These are phyloP conservation scores for Cephalopachus bancanus DNA, from an alignment of 2,797 vertebrate species.

Conservation along the genomic window DNA sequence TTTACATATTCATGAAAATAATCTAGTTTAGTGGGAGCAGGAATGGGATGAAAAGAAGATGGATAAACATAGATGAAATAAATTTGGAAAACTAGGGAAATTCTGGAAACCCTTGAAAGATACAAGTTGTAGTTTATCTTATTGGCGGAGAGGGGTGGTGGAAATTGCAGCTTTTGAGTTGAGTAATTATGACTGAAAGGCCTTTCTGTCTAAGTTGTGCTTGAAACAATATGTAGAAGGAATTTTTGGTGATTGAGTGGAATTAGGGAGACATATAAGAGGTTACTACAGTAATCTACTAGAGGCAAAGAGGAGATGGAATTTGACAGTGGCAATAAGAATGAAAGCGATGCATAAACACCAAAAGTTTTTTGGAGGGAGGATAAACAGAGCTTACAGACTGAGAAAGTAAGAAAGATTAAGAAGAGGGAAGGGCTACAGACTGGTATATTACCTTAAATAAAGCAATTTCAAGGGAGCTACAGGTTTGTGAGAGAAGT, in stretches of 20 bases:
- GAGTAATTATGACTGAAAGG: neutral
- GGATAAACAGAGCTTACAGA: neutral
- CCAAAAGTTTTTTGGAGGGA: neutral
- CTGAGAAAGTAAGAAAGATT: neutral
- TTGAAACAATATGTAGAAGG: neutral
- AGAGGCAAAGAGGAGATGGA: neutral
- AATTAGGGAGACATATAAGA: neutral
- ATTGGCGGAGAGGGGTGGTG: neutral
- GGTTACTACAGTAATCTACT: neutral
- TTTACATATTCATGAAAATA: slow-evolving; percentile 8
- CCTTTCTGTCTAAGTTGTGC: neutral
- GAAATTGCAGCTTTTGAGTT: neutral
- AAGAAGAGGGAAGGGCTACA: neutral
- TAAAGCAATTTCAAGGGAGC: neutral
- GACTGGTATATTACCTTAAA: neutral
- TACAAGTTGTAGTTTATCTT: slow-evolving; percentile 1
- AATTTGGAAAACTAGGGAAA: slow-evolving; percentile 38
- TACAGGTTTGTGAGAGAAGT: neutral
- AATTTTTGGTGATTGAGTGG: neutral
- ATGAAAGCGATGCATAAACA: neutral
- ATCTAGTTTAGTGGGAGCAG: neutral
- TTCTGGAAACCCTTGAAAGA: neutral
- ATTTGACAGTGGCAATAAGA: neutral
- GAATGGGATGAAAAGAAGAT: slow-evolving; percentile 11
- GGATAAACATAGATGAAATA: neutral